Conservation (phyloP, 2,888 invertebrate species). For the Frankliniella fusca region DNA sequence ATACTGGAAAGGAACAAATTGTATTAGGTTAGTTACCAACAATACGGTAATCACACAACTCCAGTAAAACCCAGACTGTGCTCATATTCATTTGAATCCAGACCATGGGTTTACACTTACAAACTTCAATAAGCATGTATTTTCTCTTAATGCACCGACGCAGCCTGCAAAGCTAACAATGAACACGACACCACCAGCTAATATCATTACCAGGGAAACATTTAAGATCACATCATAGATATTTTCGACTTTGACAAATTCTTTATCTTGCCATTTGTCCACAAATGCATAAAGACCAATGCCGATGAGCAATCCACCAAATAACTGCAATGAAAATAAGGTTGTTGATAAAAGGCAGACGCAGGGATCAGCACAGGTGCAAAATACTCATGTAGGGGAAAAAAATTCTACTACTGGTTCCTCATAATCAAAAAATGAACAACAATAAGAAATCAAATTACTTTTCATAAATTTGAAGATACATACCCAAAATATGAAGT, state of each 20-base stretch:
- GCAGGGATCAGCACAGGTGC: neutral
- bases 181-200: slow-evolving; percentile 86
- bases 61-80: neutral
- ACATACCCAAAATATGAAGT: slow-evolving; percentile 88
- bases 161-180: slow-evolving; percentile 92
- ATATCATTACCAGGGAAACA: slow-evolving; percentile 84
- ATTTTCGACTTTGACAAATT: slow-evolving; percentile 75
- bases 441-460: neutral
- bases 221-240: slow-evolving; percentile 83
- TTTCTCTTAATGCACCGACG: slow-evolving; percentile 84
- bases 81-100: slow-evolving; percentile 12
- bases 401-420: neutral
- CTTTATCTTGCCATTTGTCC: slow-evolving; percentile 87
- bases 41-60: neutral
- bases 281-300: slow-evolving; percentile 88
- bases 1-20: slow-evolving; percentile 61
- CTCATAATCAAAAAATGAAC: neutral
- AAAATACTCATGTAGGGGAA: slow-evolving; percentile 30
- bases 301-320: slow-evolving; percentile 80
- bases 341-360: slow-evolving; percentile 29
- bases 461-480: neutral
- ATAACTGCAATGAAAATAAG: slow-evolving; percentile 57
- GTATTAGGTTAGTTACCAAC: neutral
- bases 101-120: slow-evolving; percentile 54
- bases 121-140: slow-evolving; percentile 86